Evolutionary conservation across 1,140 invertebrate genomes (phyloP).

Genomic region (Portunus trituberculatus): DNA sequence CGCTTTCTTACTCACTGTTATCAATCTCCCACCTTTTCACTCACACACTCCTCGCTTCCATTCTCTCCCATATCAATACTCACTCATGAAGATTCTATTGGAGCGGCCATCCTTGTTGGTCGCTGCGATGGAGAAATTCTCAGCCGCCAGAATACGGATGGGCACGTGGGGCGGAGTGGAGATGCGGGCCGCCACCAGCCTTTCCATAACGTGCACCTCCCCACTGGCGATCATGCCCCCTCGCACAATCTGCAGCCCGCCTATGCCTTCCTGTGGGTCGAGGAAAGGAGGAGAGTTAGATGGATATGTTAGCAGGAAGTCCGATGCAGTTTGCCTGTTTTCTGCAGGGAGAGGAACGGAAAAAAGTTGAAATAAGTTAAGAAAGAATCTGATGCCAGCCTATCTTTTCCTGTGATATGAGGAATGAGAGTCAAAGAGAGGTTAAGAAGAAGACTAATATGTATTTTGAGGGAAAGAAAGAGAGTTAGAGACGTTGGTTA

Average conservation of each 20-base stretch:
- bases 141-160: conserved; percentile 49
- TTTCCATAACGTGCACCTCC: conserved; percentile 64
- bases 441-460: too few relatives aligned
- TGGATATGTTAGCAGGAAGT: not conserved
- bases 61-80: conserved; percentile 34
- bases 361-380: not conserved
- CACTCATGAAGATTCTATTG: conserved; percentile 67
- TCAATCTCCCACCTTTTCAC: not conserved
- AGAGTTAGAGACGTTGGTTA: too few relatives aligned
- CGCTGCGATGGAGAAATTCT: conserved; percentile 65
- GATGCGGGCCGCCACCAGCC: conserved; percentile 58
- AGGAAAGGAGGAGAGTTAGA: not conserved
- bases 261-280: conserved; percentile 60
- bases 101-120: conserved; percentile 39
- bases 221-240: conserved; percentile 65
- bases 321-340: not conserved
- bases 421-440: too few relatives aligned
- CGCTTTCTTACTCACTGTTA: not conserved
- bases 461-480: not conserved
- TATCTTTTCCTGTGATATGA: too few relatives aligned
- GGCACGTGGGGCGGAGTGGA: conserved; percentile 52
- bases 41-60: conserved; percentile 7
- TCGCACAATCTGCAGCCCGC: conserved; percentile 61
- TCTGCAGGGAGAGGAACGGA: not conserved
- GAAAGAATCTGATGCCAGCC: too few relatives aligned